Percentiles rank a stretch among this genome's conserved stretches.
Conservation (phyloP, 2,888 invertebrate genomes). For the Leptarthrus brevirostris region DNA sequence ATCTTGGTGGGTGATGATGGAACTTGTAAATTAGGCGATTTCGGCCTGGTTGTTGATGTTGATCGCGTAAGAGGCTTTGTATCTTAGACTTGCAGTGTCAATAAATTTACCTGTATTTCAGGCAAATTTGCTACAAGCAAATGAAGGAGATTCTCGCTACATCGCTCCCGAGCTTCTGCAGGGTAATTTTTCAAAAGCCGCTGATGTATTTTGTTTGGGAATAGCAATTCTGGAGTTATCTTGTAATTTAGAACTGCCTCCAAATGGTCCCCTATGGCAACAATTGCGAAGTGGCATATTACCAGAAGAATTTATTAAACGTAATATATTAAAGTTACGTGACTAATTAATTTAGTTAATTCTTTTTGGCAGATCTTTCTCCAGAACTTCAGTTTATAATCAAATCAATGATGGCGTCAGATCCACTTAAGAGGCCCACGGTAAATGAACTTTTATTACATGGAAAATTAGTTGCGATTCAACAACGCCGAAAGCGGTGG, state of each 20-base stretch:
- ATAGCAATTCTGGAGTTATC: conserved; percentile 78
- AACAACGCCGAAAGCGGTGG: conserved; percentile 61
- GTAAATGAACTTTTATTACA: conserved; percentile 69
- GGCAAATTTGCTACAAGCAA: conserved; percentile 70
- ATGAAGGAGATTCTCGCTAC: conserved; percentile 82
- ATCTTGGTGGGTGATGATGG: conserved; percentile 75
- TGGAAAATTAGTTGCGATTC: conserved; percentile 60
- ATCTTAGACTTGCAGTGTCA: too few relatives aligned
- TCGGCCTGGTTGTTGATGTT: conserved; percentile 77
- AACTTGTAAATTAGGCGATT: conserved; percentile 79
- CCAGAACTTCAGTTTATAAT: conserved; percentile 69
- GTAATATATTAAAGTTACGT: conserved; percentile 59
- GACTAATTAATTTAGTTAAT: neutral
- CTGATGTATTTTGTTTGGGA: conserved; percentile 81
- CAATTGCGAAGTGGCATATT: conserved; percentile 71
- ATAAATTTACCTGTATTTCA: conserved; percentile 57
- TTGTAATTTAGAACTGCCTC: conserved; percentile 77
- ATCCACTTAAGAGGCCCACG: conserved; percentile 69
- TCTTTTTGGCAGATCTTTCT: conserved; percentile 66
- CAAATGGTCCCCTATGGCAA: conserved; percentile 78
- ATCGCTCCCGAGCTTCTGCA: conserved; percentile 78
- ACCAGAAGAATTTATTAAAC: conserved; percentile 67
- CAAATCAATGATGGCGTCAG: conserved; percentile 70
- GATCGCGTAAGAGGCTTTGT: conserved; percentile 68
- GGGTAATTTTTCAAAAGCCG: conserved; percentile 74